These are phyloP conservation scores for Gryllus bimaculatus DNA, from an alignment of 1,140 invertebrate species.

Conservation along the genomic window DNA sequence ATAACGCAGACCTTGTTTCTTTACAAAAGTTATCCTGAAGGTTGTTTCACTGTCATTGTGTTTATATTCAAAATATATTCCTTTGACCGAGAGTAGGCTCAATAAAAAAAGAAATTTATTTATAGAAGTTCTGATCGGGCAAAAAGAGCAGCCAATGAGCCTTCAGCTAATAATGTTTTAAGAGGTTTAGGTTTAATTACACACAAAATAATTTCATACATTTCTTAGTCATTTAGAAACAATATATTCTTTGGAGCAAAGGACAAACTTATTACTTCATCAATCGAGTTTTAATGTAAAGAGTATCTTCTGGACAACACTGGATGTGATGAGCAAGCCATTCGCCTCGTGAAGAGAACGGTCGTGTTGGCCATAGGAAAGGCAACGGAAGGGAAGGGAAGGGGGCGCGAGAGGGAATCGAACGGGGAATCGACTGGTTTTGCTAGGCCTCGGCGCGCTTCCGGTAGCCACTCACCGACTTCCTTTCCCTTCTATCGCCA, in stretches of 20 bases:
- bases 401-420: no score
- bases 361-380: no score
- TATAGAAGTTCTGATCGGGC: neutral
- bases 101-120: neutral
- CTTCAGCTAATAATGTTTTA: neutral
- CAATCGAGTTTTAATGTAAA: no score
- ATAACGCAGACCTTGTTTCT: neutral
- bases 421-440: neutral
- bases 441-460: neutral
- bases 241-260: no score
- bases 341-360: no score
- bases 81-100: neutral
- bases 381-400: no score
- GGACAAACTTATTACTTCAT: no score
- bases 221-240: no score
- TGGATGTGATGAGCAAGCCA: no score
- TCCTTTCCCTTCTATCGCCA: neutral
- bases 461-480: neutral
- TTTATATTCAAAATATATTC: neutral
- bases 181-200: neutral
- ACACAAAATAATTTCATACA: neutral
- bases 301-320: no score
- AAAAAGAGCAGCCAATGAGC: neutral
- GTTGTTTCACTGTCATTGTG: neutral
- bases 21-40: neutral